Evolutionary conservation across 2,888 invertebrate genomes (phyloP).

Genomic region (Tetramorium bicarinatum): DNA sequence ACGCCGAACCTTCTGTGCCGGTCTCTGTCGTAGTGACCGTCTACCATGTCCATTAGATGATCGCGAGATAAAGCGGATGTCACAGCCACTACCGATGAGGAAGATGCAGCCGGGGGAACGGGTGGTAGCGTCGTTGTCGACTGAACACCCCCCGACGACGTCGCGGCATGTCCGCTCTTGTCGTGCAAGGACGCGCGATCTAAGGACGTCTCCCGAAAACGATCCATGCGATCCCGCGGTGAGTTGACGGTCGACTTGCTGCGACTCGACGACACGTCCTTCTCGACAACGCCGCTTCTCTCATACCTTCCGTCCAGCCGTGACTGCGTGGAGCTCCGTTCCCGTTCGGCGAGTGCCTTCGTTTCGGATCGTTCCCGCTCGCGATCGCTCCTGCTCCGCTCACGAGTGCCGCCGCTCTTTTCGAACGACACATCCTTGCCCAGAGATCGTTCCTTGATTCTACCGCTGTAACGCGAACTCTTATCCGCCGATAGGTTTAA

Average conservation of each 20-base stretch:
- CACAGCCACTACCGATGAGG: conserved; percentile 63
- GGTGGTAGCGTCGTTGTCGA: conserved; percentile 60
- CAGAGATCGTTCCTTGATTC: conserved; percentile 78
- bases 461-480: conserved; percentile 75
- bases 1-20: conserved; percentile 76
- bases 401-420: conserved; percentile 74
- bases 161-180: conserved; percentile 61
- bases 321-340: conserved; percentile 69
- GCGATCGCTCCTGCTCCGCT: conserved; percentile 78
- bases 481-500: conserved; percentile 69
- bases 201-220: conserved; percentile 88
- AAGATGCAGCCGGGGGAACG: conserved; percentile 65
- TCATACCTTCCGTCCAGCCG: conserved; percentile 81
- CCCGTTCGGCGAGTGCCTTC: conserved; percentile 70
- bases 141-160: conserved; percentile 59
- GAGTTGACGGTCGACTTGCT: conserved; percentile 83
- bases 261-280: conserved; percentile 74
- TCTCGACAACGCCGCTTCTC: conserved; percentile 76
- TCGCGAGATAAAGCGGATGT: conserved; percentile 74
- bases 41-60: conserved; percentile 79
- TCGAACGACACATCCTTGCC: conserved; percentile 72
- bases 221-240: conserved; percentile 86
- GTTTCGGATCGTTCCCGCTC: conserved; percentile 79
- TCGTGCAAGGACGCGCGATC: conserved; percentile 84
- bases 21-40: conserved; percentile 78